These are phyloP conservation scores for Xestia sexstrigata DNA, from an alignment of 2,888 invertebrate species.

Conservation along the genomic window DNA sequence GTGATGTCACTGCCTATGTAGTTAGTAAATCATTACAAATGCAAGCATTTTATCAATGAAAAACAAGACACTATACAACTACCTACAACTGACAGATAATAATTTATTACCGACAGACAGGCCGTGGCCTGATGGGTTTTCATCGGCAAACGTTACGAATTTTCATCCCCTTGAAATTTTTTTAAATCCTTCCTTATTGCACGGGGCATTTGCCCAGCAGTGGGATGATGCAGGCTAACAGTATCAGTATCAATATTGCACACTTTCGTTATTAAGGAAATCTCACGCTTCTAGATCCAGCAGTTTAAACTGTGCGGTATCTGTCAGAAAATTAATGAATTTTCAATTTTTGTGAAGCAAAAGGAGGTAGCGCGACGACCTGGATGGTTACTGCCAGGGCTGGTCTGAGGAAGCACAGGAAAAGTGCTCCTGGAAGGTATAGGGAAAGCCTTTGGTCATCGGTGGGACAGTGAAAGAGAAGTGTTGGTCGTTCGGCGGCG, in stretches of 20 bases:
- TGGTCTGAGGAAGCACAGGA: neutral
- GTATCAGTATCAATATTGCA: too few species aligned
- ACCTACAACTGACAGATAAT: neutral
- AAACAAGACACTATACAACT: neutral
- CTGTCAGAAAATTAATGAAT: neutral
- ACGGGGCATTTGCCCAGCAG: neutral
- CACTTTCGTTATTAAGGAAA: too few species aligned
- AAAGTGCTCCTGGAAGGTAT: neutral
- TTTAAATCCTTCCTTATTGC: neutral
- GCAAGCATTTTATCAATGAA: conserved; percentile 12
- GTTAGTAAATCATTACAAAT: conserved; percentile 1
- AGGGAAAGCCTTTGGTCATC: neutral
- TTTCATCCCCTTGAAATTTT: neutral
- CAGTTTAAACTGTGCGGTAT: neutral
- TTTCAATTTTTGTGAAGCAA: neutral
- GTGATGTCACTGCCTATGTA: conserved; percentile 5
- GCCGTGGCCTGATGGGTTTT: neutral
- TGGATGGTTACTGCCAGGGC: neutral
- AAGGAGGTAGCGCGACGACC: neutral
- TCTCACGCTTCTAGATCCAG: neutral
- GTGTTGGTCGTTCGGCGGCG: too few species aligned
- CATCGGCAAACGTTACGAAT: neutral
- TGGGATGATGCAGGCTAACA: too few species aligned
- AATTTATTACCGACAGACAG: too few species aligned
- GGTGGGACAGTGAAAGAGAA: neutral